Percentiles rank a stretch among this genome's conserved stretches.
These are phyloP conservation scores for Polypterus senegalus DNA, from an alignment of 2,113 vertebrate genomes.

Conservation along the genomic window DNA sequence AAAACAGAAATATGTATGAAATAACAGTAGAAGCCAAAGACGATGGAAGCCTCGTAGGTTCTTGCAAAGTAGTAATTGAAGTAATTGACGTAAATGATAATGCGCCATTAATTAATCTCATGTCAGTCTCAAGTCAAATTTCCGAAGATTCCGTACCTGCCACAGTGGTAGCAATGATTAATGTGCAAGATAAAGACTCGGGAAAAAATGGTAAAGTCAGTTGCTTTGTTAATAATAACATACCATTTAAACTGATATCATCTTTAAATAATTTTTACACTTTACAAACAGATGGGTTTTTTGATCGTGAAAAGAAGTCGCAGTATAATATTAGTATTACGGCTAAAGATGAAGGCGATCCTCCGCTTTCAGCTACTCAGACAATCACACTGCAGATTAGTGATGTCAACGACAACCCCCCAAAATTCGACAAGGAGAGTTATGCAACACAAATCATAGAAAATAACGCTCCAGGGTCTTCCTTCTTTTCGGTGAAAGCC, in stretches of 20 bases:
- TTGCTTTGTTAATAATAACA: too few relatives aligned
- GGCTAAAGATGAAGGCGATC: slow-evolving; percentile 21
- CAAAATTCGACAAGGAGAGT: too few relatives aligned
- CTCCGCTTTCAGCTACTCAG: slow-evolving; percentile 14
- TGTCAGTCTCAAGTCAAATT: slow-evolving; percentile 32
- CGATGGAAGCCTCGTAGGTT: slow-evolving; percentile 27
- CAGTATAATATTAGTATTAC: slow-evolving; percentile 36
- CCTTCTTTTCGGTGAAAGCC: neutral
- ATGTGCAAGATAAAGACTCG: slow-evolving; percentile 54
- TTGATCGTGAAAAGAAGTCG: slow-evolving; percentile 35
- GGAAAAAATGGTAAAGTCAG: slow-evolving; percentile 23
- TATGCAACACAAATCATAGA: neutral
- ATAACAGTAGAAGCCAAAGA: slow-evolving; percentile 34
- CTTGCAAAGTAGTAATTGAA: slow-evolving; percentile 29
- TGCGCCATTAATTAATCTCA: slow-evolving; percentile 33
- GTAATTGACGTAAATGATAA: slow-evolving; percentile 56
- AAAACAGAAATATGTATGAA: slow-evolving; percentile 27
- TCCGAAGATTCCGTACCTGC: slow-evolving; percentile 40
- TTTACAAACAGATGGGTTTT: slow-evolving; percentile 37
- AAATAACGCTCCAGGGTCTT: slow-evolving; percentile 8
- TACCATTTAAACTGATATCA: too few relatives aligned
- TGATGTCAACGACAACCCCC: too few relatives aligned
- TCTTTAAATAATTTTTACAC: too few relatives aligned
- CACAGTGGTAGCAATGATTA: slow-evolving; percentile 48
- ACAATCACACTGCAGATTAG: too few relatives aligned